A percentile compares a stretch with the other conserved stretches of the same genome.
Evolutionary conservation across 2,797 vertebrate genomes (phyloP).

Genomic region (Choloepus didactylus): DNA sequence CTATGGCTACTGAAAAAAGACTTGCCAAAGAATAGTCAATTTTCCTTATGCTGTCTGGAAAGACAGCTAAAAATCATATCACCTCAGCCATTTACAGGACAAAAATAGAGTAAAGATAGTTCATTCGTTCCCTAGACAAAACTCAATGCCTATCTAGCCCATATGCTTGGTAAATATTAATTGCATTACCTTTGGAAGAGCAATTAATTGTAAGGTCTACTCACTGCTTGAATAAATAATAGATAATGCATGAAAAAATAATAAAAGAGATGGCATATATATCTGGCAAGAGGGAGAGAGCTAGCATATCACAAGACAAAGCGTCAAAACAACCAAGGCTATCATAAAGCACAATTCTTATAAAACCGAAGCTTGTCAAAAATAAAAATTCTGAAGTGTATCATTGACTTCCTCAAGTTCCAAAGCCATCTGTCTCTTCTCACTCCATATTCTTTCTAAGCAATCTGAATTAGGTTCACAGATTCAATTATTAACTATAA

Average conservation of each 20-base stretch:
- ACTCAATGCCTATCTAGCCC: neutral
- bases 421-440: neutral
- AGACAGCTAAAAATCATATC: neutral
- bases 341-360: slow-evolving; percentile 52
- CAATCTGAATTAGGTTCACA: neutral
- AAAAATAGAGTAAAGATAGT: slow-evolving; percentile 7
- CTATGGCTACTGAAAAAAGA: slow-evolving; percentile 2
- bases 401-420: neutral
- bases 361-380: neutral
- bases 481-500: neutral
- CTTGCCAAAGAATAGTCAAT: neutral
- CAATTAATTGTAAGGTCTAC: neutral
- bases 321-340: slow-evolving; percentile 15
- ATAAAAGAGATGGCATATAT: neutral
- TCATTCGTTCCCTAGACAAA: neutral
- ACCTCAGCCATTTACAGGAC: neutral
- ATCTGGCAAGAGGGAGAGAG: neutral
- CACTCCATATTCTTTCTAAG: slow-evolving; percentile 26
- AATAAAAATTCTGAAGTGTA: slow-evolving; percentile 3
- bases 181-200: neutral
- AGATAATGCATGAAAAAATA: neutral
- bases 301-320: neutral
- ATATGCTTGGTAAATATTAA: slow-evolving; percentile 11
- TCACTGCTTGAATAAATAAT: neutral
- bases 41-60: slow-evolving; percentile 19